Percentiles rank a stretch among this genome's conserved stretches.
Conservation (phyloP, 2,888 invertebrate species). For the Subacronicta megacephala region DNA sequence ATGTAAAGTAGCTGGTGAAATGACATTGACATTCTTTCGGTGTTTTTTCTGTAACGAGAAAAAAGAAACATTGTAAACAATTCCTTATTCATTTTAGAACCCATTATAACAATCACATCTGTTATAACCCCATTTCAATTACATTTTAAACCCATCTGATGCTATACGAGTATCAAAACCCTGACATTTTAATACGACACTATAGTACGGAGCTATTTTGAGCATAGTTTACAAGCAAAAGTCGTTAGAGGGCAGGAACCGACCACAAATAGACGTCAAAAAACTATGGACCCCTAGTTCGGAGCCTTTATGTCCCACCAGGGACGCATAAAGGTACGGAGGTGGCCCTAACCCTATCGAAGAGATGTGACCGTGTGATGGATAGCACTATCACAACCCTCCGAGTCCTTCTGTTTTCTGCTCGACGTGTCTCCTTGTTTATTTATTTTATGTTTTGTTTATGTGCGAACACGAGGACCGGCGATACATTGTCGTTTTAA, state of each 20-base stretch:
- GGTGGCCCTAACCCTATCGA: slow-evolving; percentile 89
- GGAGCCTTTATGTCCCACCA: slow-evolving; percentile 84
- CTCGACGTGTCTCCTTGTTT: slow-evolving; percentile 79
- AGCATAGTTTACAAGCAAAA: slow-evolving; percentile 69
- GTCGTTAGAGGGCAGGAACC: slow-evolving; percentile 83
- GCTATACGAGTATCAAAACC: slow-evolving; percentile 27
- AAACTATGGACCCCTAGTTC: slow-evolving; percentile 83
- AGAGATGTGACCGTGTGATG: slow-evolving; percentile 86
- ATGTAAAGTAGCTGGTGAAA: slow-evolving; percentile 54
- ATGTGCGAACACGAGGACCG: slow-evolving; percentile 77
- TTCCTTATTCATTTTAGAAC: slow-evolving; percentile 8
- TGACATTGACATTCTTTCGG: slow-evolving; percentile 44
- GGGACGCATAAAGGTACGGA: slow-evolving; percentile 89
- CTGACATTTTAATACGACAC: slow-evolving; percentile 49
- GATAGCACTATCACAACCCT: slow-evolving; percentile 86
- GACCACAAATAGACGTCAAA: slow-evolving; percentile 89
- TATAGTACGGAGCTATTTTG: slow-evolving; percentile 50
- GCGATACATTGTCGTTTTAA: slow-evolving; percentile 56
- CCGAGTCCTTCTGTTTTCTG: slow-evolving; percentile 80
- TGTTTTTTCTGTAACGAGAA: slow-evolving; percentile 7
- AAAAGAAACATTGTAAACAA: not conserved
- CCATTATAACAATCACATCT: slow-evolving; percentile 36
- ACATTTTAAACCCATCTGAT: slow-evolving; percentile 46
- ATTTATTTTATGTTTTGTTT: slow-evolving; percentile 86
- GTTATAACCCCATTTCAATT: slow-evolving; percentile 50